Evolutionary conservation across 2,113 vertebrate genomes (phyloP).

Genomic region (Pomatostomus ruficeps): DNA sequence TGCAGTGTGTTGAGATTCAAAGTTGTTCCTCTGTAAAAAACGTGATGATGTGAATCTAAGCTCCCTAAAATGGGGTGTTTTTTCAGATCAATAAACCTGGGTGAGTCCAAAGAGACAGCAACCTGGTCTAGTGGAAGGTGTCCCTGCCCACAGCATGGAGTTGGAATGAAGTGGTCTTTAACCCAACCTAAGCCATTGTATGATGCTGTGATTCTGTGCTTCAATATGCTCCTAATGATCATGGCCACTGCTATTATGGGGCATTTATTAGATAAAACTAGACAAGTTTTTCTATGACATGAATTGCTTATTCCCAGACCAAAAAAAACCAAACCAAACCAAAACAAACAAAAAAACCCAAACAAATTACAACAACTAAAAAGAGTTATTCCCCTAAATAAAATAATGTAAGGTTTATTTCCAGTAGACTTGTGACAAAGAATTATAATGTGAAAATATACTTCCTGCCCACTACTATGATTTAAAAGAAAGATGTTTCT

Average conservation of each 20-base stretch:
- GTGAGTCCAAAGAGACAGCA: neutral
- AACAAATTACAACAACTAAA: too few species aligned
- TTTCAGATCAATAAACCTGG: neutral
- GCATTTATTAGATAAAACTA: neutral
- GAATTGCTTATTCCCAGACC: neutral
- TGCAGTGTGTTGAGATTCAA: neutral
- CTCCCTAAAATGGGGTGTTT: neutral
- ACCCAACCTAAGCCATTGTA: neutral
- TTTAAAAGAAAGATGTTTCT: neutral
- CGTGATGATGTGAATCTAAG: neutral
- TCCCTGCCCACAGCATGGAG: neutral
- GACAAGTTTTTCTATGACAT: neutral
- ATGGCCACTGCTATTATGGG: neutral
- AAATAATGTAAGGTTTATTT: neutral
- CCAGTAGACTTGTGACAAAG: neutral
- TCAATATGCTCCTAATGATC: neutral
- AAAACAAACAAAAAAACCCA: too few species aligned
- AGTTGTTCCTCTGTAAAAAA: neutral
- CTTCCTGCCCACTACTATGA: neutral
- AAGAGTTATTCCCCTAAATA: rapidly evolving
- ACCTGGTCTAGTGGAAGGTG: neutral
- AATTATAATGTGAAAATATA: neutral
- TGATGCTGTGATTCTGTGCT: neutral
- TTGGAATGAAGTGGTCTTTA: neutral
- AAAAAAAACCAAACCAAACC: too few species aligned